phyloP scores from a whole-genome alignment of 1,140 invertebrate genomes.

The Hyposmocoma kahamanoa region DNA sequence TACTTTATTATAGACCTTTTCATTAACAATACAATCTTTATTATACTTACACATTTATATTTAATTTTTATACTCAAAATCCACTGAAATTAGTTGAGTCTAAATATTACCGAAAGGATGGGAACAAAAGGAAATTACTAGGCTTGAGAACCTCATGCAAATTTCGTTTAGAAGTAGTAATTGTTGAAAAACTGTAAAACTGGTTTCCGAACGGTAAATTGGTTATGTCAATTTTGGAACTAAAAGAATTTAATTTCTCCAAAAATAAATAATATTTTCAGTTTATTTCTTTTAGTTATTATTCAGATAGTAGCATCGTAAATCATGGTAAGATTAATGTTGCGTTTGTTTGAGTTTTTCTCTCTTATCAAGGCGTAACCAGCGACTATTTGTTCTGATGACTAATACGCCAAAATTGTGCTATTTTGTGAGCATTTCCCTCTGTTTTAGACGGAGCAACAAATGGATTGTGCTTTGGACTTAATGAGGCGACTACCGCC shows the following conservation, averaged over 20 bases:
- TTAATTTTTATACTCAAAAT: no score
- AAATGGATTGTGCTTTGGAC: constrained; percentile 98
- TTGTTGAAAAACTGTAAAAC: neutral
- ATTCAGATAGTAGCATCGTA: constrained; percentile 8
- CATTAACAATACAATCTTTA: no score
- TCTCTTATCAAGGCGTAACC: neutral
- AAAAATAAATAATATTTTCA: constrained; percentile 7
- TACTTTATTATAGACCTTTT: no score
- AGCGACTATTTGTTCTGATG: constrained; percentile 52
- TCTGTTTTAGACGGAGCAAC: constrained; percentile 90
- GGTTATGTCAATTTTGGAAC: neutral
- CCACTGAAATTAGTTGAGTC: no score
- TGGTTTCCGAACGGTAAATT: neutral
- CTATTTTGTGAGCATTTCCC: constrained; percentile 20
- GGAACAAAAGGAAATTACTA: no score
- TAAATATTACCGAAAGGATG: no score
- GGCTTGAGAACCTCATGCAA: neutral
- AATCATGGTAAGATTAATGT: constrained; percentile 27
- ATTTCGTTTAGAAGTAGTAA: neutral
- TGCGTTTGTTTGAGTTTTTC: neutral
- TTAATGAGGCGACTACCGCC: constrained; percentile 98
- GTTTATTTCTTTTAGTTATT: constrained; percentile 8
- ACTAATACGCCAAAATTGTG: constrained; percentile 50
- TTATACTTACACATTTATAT: no score
- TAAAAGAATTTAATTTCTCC: neutral